Base-by-base conservation (phyloP, 1,140 invertebrate species). In the Panulirus ornatus region DNA sequence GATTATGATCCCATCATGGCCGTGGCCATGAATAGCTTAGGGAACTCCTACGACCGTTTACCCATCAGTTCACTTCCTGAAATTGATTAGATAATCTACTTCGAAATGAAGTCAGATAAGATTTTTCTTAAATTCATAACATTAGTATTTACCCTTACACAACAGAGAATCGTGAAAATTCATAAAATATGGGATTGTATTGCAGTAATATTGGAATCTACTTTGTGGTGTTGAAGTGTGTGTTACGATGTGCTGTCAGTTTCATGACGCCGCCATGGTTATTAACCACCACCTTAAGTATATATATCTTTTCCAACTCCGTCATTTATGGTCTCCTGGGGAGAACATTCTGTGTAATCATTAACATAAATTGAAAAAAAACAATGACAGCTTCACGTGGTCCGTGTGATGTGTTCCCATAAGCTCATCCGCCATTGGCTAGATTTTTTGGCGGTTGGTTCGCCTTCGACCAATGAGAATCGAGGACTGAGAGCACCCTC, bases 361-460 rank as follows among this genome's bases (percentile, higher is more conserved):
- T 42, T 42, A 40, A 22, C 40, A 40, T n/a, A 14, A 19, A 27
- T 30, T 5, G 47, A 38, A 66, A 84, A 30, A 42, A 84, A 27
- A 40, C 82, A 66, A 63, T 42, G 71, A 71, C 70, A 84, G 58
- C 85, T 87, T 87, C 85, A 87, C 85, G 85, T 87, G 85, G 85
- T 87, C 73, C 27, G 22, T 38, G n/a, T 30, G 34, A 78, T 40
- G 51, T 11, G n/a, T n/a, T 34, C 22, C 36, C 42, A 1, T 42
- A 44, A 87, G 47, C 11, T 9, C 8, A 6, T 0, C 51, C 11
- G 1, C 38, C 19, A 87, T 79, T 87, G 85, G 85, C 54, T 22
- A 30, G 30, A n/a, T n/a, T 14, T 30, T 66, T 66, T 63, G 73
- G 85, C 84, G 84, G 85, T 51, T 16, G 38, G 27, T 76, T 87